A percentile compares a stretch with the other conserved stretches of the same genome.
phyloP scores from a whole-genome alignment of 2,113 vertebrate species.

The Cacatua alba region DNA sequence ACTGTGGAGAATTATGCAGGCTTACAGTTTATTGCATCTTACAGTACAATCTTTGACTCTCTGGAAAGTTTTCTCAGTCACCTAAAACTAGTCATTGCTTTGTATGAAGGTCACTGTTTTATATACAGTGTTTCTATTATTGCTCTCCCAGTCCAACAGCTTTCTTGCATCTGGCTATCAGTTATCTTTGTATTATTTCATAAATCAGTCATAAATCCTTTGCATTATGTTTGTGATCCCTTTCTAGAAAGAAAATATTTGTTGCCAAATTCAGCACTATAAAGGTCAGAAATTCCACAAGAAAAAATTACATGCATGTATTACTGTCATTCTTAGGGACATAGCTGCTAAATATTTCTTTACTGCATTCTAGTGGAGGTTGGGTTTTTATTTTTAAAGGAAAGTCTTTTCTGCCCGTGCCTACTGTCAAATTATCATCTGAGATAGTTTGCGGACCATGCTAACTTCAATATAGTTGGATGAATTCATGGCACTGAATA shows the following conservation, averaged over 20 bases:
- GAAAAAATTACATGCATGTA: background rate
- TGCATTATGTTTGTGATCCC: slow-evolving; percentile 38
- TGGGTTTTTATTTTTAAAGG: background rate
- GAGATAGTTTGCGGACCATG: slow-evolving; percentile 31
- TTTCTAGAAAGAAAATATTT: slow-evolving; percentile 11
- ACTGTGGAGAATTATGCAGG: background rate
- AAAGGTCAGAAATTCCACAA: slow-evolving; percentile 10
- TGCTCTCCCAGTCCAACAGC: slow-evolving; percentile 43
- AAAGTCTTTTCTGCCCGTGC: background rate
- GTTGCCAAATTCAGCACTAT: background rate
- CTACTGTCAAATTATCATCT: slow-evolving; percentile 37
- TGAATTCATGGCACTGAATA: slow-evolving; percentile 76
- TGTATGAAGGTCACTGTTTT: slow-evolving; percentile 18
- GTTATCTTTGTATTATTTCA: slow-evolving; percentile 34
- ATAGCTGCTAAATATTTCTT: background rate
- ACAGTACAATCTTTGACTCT: background rate
- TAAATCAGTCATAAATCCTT: slow-evolving; percentile 41
- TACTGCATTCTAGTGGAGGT: background rate
- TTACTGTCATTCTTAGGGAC: background rate
- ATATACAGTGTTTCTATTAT: slow-evolving; percentile 46
- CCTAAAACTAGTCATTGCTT: background rate
- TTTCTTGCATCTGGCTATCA: slow-evolving; percentile 52
- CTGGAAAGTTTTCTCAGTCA: background rate
- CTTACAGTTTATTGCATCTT: background rate
- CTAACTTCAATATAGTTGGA: slow-evolving; percentile 70